phyloP scores from a whole-genome alignment of 1,140 invertebrate genomes.

The Bicyclus anynana region DNA sequence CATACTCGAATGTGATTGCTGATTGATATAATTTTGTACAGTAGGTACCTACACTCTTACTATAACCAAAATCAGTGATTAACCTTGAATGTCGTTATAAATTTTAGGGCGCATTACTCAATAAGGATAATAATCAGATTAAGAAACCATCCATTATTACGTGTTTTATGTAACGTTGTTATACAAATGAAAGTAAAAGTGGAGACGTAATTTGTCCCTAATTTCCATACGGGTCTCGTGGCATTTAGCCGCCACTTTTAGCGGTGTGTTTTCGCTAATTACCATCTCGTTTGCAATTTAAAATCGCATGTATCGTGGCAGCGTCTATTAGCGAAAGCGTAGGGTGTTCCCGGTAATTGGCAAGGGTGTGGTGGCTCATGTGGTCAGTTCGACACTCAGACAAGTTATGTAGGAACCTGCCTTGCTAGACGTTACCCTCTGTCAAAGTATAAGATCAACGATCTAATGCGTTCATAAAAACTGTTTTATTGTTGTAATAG shows the following conservation, averaged over 20 bases:
- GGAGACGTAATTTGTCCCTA: slow-evolving; percentile 71
- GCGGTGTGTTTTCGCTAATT: slow-evolving; percentile 70
- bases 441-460: too few relatives aligned
- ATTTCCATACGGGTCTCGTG: slow-evolving; percentile 70
- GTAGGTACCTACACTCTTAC: background rate
- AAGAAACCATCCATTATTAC: slow-evolving; percentile 61
- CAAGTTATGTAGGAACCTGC: too few relatives aligned
- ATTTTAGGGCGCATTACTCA: slow-evolving; percentile 42
- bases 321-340: slow-evolving; percentile 52
- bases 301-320: slow-evolving; percentile 46
- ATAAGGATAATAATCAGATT: slow-evolving; percentile 58
- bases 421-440: too few relatives aligned
- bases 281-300: slow-evolving; percentile 76
- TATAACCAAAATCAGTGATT: background rate
- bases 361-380: slow-evolving; percentile 41
- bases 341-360: slow-evolving; percentile 61
- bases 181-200: slow-evolving; percentile 69
- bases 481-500: too few relatives aligned
- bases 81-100: slow-evolving; percentile 14
- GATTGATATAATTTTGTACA: too few relatives aligned
- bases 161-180: slow-evolving; percentile 60
- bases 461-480: too few relatives aligned
- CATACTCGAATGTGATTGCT: too few relatives aligned
- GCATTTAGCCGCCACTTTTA: slow-evolving; percentile 64
- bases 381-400: too few relatives aligned